These are phyloP conservation scores for Suricata suricatta DNA, from an alignment of 2,113 vertebrate species.

Conservation along the genomic window DNA sequence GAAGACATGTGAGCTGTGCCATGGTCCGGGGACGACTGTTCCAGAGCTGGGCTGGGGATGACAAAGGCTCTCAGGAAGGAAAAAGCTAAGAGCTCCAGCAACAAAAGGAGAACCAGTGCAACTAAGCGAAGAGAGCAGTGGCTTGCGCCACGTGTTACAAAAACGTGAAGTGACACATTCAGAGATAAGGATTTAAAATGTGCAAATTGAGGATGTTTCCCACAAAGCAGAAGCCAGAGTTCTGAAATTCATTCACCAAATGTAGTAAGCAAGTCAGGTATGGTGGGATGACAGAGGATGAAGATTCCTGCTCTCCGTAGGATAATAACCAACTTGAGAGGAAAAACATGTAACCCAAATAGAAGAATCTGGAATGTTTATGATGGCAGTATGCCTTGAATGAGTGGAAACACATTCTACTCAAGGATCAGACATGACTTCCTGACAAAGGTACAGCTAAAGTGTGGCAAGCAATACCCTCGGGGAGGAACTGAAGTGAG, in stretches of 20 bases:
- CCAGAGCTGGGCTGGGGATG: neutral
- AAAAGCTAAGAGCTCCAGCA: neutral
- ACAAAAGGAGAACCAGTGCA: neutral
- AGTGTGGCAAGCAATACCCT: neutral
- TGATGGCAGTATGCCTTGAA: neutral
- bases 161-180: neutral
- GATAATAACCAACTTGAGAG: neutral
- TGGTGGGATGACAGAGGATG: neutral
- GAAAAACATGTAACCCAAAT: neutral
- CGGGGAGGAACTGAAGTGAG: neutral
- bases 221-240: constrained; percentile 21
- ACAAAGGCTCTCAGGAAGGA: neutral
- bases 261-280: neutral
- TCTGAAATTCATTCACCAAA: neutral
- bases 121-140: neutral
- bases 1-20: neutral
- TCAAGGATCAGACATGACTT: neutral
- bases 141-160: neutral
- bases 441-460: neutral
- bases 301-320: neutral
- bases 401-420: neutral
- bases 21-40: neutral
- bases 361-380: neutral
- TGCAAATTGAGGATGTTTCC: neutral
- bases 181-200: neutral